Percentiles rank a stretch among this genome's conserved stretches.
Conservation (phyloP, 1,140 invertebrate genomes). For the Caenorhabditis tropicalis region DNA sequence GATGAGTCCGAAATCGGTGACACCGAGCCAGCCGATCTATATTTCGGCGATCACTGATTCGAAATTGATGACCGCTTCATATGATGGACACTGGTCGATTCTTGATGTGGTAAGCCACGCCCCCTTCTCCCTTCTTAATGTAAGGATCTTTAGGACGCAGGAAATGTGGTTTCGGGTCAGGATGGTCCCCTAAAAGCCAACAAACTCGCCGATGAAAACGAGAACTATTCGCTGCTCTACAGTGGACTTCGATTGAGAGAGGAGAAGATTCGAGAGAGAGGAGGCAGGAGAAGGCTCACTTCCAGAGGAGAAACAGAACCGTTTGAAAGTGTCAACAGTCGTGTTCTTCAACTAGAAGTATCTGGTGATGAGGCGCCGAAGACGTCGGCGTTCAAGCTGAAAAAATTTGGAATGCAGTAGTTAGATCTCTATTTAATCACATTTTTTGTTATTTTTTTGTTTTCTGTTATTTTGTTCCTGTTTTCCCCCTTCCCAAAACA, state of each 20-base stretch:
- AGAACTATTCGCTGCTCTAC: background rate
- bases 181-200: conserved; percentile 6
- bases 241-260: conserved; percentile 2
- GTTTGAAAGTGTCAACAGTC: background rate
- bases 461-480: background rate
- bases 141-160: background rate
- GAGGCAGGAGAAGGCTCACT: background rate
- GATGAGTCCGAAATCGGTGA: background rate
- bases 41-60: background rate
- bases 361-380: background rate
- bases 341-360: background rate
- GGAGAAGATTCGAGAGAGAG: background rate
- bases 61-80: background rate
- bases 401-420: conserved; percentile 45
- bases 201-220: background rate
- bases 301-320: background rate
- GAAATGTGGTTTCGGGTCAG: background rate
- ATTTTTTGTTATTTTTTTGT: background rate
- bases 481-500: too few species aligned
- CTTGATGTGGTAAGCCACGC: background rate
- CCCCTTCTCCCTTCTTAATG: background rate
- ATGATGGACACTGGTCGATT: conserved; percentile 38
- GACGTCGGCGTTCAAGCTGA: conserved; percentile 42
- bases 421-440: background rate
- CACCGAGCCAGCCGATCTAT: background rate